These are phyloP conservation scores for Climacteris rufus DNA, from an alignment of 2,113 vertebrate genomes.

Conservation along the genomic window DNA sequence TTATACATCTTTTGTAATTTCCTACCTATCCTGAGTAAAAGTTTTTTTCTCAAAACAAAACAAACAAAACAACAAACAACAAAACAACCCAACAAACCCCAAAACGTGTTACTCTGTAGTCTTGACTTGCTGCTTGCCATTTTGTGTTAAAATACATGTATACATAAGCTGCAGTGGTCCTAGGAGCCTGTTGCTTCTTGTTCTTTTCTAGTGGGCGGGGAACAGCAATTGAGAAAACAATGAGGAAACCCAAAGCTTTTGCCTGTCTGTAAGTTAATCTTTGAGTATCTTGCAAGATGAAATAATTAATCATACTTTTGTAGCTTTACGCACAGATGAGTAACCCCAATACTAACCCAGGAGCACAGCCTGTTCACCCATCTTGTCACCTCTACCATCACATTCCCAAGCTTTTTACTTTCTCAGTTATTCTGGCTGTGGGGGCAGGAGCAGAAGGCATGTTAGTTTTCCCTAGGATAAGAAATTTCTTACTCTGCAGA, in stretches of 20 bases:
- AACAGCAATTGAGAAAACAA: background rate
- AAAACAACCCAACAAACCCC: background rate
- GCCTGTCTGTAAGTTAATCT: background rate
- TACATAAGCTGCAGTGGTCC: background rate
- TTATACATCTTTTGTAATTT: background rate
- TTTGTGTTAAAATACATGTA: background rate
- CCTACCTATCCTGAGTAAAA: background rate
- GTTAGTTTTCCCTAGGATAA: slow-evolving; percentile 7
- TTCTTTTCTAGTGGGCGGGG: background rate
- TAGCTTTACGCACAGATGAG: background rate
- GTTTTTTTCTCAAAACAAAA: background rate
- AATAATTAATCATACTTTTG: slow-evolving; percentile 7
- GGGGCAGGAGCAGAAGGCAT: slow-evolving; percentile 46
- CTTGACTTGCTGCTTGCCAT: background rate
- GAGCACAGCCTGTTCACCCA: slow-evolving; percentile 40
- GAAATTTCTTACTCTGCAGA: slow-evolving; percentile 34
- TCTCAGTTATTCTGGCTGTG: slow-evolving; percentile 53
- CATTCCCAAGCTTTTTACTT: background rate
- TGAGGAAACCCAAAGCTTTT: background rate
- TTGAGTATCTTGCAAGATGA: background rate
- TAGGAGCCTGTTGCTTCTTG: background rate
- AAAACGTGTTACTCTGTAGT: background rate
- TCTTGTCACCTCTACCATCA: slow-evolving; percentile 28
- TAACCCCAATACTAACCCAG: slow-evolving; percentile 6
- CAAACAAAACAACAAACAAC: no score